Base-by-base conservation (phyloP, 2,888 invertebrate genomes). In the Imbricaverruca yamaguchii region DNA sequence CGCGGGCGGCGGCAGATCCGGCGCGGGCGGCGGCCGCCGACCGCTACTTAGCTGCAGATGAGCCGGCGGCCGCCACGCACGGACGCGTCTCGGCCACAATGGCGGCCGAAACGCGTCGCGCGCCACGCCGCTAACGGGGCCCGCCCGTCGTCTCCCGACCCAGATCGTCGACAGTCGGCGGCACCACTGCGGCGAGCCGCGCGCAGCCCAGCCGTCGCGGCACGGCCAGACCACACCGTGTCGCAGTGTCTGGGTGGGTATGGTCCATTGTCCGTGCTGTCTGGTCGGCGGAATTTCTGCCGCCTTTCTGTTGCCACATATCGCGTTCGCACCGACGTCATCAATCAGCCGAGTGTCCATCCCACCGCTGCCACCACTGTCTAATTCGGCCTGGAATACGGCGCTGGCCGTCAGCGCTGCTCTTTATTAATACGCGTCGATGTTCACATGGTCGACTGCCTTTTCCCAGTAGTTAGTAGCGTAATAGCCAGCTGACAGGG, bases 261-360 rank as follows among this genome's bases (percentile, higher is more conserved):
- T 13, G 18, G 15, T 3, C 18, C 53, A 74, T 74, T 74, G 53
- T n/a, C 23, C n/a, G 65, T 8, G 65, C 12, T 8, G 65, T n/a
- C n/a, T 10, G n/a, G 10, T 8, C 23, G 65, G n/a, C 59, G 59
- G 65, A n/a, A 65, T 65, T 23, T 65, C 65, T 65, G 3, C 65
- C 7, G 9, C 10, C 65, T 65, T 8, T 65, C 3, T 23, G 74
- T 53, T 53, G 53, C 39, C 74, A 53, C 74, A 74, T 21, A 2
- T 53, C 23, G 65, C 65, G 39, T 11, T 25, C 11, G 25, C 10
- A 53, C 53, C 13, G 21, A 11, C 9, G 74, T 74, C 74, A 74
- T 74, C 74, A 74, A 74, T 74, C 74, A 74, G 53, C n/a, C n/a
- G 8, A 7, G n/a, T 65, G 65, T 65, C 65, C 23, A 65, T 65